A percentile compares a stretch with the other conserved stretches of the same genome.
These are phyloP conservation scores for Scalopus aquaticus DNA, from an alignment of 2,113 vertebrate species.

Conservation along the genomic window DNA sequence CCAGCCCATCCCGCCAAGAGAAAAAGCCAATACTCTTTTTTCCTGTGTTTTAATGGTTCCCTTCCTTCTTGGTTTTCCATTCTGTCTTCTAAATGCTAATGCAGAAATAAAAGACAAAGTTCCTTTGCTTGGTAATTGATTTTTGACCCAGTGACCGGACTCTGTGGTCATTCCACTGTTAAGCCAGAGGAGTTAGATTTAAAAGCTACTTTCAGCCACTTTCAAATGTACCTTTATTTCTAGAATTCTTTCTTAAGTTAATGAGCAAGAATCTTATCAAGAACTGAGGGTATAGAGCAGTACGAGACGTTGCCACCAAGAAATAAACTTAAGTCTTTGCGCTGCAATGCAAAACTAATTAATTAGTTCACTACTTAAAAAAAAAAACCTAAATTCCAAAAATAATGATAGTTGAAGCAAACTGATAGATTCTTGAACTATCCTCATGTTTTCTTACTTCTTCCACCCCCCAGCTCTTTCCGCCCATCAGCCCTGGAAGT, in stretches of 20 bases:
- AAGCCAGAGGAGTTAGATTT: background rate
- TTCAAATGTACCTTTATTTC: conserved; percentile 29
- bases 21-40: background rate
- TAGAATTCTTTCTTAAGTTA: conserved; percentile 39
- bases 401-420: background rate
- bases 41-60: background rate
- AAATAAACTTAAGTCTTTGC: background rate
- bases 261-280: background rate
- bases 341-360: background rate
- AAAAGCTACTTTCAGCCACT: conserved; percentile 23
- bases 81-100: background rate
- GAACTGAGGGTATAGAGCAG: background rate
- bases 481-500: background rate
- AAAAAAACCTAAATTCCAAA: background rate
- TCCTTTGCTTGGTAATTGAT: conserved; percentile 38
- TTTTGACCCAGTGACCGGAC: conserved; percentile 17
- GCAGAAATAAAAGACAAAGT: background rate
- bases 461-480: background rate
- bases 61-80: background rate
- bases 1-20: background rate
- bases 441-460: background rate
- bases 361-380: background rate
- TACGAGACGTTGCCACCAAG: background rate
- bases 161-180: conserved; percentile 14
- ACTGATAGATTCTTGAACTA: background rate